phyloP scores from a whole-genome alignment of 2,797 vertebrate genomes.

The Podarcis siculus region DNA sequence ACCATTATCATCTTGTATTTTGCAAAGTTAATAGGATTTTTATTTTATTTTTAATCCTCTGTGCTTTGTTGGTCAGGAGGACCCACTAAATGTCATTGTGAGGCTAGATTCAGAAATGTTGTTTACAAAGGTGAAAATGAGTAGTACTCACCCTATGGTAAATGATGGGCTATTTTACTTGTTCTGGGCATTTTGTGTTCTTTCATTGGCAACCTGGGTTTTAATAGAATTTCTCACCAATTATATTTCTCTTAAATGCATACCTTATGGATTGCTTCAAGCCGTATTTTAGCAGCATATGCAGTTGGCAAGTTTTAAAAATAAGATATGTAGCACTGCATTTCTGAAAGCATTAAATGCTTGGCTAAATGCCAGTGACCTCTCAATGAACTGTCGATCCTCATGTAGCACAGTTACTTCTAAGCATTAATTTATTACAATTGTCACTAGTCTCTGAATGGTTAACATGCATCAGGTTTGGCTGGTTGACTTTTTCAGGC shows the following conservation, averaged over 20 bases:
- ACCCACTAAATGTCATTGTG: neutral
- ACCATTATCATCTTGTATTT: neutral
- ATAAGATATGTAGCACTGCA: neutral
- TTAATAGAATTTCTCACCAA: neutral
- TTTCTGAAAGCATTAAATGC: neutral
- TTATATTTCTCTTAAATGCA: neutral
- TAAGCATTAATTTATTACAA: constrained; percentile 8
- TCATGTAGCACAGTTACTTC: neutral
- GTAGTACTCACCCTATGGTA: neutral
- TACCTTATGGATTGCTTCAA: neutral
- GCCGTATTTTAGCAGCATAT: neutral
- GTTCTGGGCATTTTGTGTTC: neutral
- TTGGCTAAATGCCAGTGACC: neutral
- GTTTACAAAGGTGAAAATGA: neutral
- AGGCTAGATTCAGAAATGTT: neutral
- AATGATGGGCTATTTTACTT: neutral
- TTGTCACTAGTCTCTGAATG: neutral
- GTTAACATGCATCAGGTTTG: neutral
- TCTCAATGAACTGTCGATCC: neutral
- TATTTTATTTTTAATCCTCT: no score
- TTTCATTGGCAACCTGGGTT: neutral
- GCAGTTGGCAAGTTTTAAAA: neutral
- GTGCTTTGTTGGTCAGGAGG: neutral
- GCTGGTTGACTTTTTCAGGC: constrained; percentile 9
- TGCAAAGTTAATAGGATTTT: neutral